A percentile compares a stretch with the other conserved stretches of the same genome.
Conservation (phyloP, 2,888 invertebrate genomes). For the Tethea ocularis region DNA sequence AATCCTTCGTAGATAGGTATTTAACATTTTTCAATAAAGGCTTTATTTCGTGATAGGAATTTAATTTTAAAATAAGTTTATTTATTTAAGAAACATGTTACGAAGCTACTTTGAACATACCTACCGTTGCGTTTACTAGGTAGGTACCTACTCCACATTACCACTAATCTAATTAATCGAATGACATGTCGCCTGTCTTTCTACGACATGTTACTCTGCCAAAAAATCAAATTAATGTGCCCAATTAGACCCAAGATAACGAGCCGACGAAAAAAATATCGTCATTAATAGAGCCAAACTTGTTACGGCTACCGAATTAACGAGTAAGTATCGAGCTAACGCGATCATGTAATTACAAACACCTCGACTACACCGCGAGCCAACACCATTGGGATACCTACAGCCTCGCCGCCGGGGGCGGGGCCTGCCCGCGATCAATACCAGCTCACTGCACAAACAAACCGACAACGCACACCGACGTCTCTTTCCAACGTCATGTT, state of each 20-base stretch:
- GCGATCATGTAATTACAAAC: constrained; percentile 73
- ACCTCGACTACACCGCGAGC: constrained; percentile 39
- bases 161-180: constrained; percentile 15
- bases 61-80: not conserved
- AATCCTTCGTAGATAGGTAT: no score
- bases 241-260: constrained; percentile 62
- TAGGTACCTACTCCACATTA: not conserved
- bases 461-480: constrained; percentile 23
- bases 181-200: constrained; percentile 28
- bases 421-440: constrained; percentile 64
- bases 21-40: not conserved
- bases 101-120: not conserved
- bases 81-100: not conserved
- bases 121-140: not conserved
- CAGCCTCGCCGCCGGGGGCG: constrained; percentile 52
- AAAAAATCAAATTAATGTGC: constrained; percentile 44
- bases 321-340: constrained; percentile 61
- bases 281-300: constrained; percentile 72
- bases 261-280: constrained; percentile 62
- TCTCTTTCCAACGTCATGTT: constrained; percentile 42
- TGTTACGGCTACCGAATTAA: constrained; percentile 78
- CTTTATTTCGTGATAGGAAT: not conserved
- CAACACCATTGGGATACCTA: constrained; percentile 62
- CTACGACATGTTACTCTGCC: constrained; percentile 31
- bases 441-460: constrained; percentile 31